Evolutionary conservation across 2,888 invertebrate genomes (phyloP), one percentile per base, ranked within the genome.

Genomic region (Polyommatus icarus): DNA sequence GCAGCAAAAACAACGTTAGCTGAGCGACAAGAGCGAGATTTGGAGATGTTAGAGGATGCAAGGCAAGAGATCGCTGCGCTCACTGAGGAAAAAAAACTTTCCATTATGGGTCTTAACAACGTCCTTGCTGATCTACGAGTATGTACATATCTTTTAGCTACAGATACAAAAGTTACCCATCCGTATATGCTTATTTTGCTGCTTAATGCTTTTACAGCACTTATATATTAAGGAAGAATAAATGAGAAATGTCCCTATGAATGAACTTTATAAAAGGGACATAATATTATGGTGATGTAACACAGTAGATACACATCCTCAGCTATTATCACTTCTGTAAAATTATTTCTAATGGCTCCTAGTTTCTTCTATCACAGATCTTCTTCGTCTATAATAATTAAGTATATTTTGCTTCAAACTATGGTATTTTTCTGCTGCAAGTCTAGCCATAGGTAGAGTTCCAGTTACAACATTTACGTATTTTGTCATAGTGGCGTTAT

Each of bases 101-200:
- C 93, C 80, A 92, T 96, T 78, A 95, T 96, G 94, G 95, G 95
- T 0, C 88, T 96, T 40, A 96, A 96, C 85, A 96, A 96, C 82
- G 94, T 95, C 78, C 91, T 96, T 24, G 95, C 96, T 15, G 93
- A 94, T 80, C 87, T 96, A 29, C 87, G 93, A 87, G 94, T 94
- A 54, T 71, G 71, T 46, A n/a, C n/a, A n/a, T n/a, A n/a, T 18
- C 36, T 54, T 50, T n/a, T 32, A 18, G 32, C 50, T 57, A 18
- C 18, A 54, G 24, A 46, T 50, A 29, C 15, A 18, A 75, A 20
- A 50, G 7, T 20, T 20, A 10, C 3, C 40, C 10, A 10, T 12
- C 20, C 36, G 12, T 3, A 32, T 32, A 24, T 46, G n/a, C 7
- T 61, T 15, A 7, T 15, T 36, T 36, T 1, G 7, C 36, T 36